These are phyloP conservation scores for Sitophilus oryzae DNA, from an alignment of 1,140 invertebrate species.

Conservation along the genomic window DNA sequence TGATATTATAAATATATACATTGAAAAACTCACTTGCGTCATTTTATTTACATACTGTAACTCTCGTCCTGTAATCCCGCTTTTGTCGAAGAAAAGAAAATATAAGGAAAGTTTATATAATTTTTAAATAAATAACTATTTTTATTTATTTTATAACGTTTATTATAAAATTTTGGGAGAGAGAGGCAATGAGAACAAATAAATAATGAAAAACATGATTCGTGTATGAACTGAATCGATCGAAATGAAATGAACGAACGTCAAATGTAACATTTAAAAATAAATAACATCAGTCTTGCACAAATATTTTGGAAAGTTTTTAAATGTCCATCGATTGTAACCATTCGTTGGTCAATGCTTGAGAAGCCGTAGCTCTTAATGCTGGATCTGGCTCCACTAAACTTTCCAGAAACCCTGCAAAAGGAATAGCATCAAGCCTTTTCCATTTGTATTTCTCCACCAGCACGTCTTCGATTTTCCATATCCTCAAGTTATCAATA, in stretches of 20 bases:
- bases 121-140: too few relatives aligned
- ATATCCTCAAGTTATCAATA: slow-evolving; percentile 77
- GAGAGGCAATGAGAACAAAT: slow-evolving; percentile 7
- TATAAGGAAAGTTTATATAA: too few relatives aligned
- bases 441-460: slow-evolving; percentile 96
- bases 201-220: slow-evolving; percentile 8
- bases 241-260: slow-evolving; percentile 5
- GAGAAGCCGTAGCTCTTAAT: slow-evolving; percentile 81
- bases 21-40: slow-evolving; percentile 1
- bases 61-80: background rate
- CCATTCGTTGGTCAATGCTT: slow-evolving; percentile 90
- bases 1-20: slow-evolving; percentile 28
- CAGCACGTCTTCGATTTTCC: slow-evolving; percentile 86
- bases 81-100: too few relatives aligned
- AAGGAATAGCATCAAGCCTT: slow-evolving; percentile 74
- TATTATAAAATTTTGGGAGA: slow-evolving; percentile 17
- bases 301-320: slow-evolving; percentile 14
- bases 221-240: background rate
- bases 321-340: slow-evolving; percentile 43
- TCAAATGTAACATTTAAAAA: slow-evolving; percentile 13
- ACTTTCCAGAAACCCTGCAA: slow-evolving; percentile 85
- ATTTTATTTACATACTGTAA: background rate
- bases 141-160: slow-evolving; percentile 13
- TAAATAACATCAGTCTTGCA: slow-evolving; percentile 17
- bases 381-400: slow-evolving; percentile 92